phyloP scores from a whole-genome alignment of 1,140 invertebrate species.

The Sycophila sp. region DNA sequence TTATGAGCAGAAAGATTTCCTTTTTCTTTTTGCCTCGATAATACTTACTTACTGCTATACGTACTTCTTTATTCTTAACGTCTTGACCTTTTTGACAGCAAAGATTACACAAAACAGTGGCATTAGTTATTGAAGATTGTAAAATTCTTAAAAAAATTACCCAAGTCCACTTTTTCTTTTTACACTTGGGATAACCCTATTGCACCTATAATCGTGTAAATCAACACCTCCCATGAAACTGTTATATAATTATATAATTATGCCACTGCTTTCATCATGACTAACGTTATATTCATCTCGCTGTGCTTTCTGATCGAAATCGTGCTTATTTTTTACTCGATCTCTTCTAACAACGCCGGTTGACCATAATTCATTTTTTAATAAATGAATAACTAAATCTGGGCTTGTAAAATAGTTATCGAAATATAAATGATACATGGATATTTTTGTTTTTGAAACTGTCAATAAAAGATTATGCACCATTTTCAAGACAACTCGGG shows the following conservation, averaged over 20 bases:
- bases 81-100: no score
- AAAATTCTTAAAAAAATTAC: not conserved
- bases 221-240: not conserved
- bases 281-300: not conserved
- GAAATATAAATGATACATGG: slow-evolving; percentile 18
- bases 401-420: slow-evolving; percentile 26
- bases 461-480: not conserved
- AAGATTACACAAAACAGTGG: not conserved
- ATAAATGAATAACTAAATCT: slow-evolving; percentile 27
- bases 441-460: not conserved
- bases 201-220: not conserved
- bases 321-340: not conserved
- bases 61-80: no score
- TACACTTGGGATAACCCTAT: not conserved
- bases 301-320: not conserved
- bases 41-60: no score
- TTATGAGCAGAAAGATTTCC: no score
- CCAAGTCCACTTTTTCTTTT: not conserved
- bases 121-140: not conserved
- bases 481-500: slow-evolving; percentile 24
- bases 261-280: no score
- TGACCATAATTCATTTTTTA: not conserved
- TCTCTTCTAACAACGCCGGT: not conserved
- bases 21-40: no score
- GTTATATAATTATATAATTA: not conserved